Evolutionary conservation across 2,113 vertebrate genomes (phyloP).

Genomic region (Dolichallabes microphthalmus): DNA sequence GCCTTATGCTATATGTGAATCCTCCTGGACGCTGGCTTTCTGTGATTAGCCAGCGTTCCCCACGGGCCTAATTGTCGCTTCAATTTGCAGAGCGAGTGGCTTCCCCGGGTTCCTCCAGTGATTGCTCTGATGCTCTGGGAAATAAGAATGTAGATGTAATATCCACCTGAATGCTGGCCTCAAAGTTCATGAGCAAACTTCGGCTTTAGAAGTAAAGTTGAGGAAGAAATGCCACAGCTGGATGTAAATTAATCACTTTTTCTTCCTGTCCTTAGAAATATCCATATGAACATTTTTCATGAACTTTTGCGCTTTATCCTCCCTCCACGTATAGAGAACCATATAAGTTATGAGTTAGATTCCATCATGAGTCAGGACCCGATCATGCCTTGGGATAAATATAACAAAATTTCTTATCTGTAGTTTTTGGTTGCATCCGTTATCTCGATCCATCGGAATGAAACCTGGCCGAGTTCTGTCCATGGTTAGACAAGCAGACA

Average conservation of each 20-base stretch:
- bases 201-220: neutral
- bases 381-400: slow-evolving; percentile 28
- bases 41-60: slow-evolving; percentile 29
- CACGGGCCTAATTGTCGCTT: slow-evolving; percentile 28
- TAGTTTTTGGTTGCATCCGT: slow-evolving; percentile 4
- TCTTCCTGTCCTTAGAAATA: too few species aligned
- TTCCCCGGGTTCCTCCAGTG: slow-evolving; percentile 28
- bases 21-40: slow-evolving; percentile 12
- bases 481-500: slow-evolving; percentile 31
- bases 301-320: too few species aligned
- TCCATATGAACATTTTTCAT: too few species aligned
- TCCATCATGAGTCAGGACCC: neutral
- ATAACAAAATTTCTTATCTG: slow-evolving; percentile 37
- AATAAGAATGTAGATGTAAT: slow-evolving; percentile 17
- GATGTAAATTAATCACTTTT: neutral
- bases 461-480: slow-evolving; percentile 20
- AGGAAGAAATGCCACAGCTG: neutral
- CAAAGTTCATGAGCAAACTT: neutral
- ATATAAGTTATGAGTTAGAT: slow-evolving; percentile 7
- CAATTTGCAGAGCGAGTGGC: slow-evolving; percentile 40
- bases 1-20: slow-evolving; percentile 9
- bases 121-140: slow-evolving; percentile 23
- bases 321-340: neutral
- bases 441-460: slow-evolving; percentile 41
- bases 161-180: neutral